Evolutionary conservation across 2,888 invertebrate genomes (phyloP).

Genomic region (Platycheirus rosarum): DNA sequence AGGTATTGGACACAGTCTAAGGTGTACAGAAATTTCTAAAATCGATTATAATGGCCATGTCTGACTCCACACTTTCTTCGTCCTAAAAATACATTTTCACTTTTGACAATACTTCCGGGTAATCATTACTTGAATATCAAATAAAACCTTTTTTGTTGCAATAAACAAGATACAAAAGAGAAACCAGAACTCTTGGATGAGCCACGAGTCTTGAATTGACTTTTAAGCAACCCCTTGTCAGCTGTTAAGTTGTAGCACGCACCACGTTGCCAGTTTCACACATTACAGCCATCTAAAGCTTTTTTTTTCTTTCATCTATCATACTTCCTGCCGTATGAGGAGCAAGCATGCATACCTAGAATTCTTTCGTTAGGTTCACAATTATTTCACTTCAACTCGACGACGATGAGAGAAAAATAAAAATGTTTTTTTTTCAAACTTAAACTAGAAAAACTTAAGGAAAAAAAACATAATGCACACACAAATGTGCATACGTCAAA

Average conservation of each 20-base stretch:
- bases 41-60: too few species aligned
- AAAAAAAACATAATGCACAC: too few species aligned
- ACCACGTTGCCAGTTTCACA: conserved; percentile 36
- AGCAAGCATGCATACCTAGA: neutral
- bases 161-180: too few species aligned
- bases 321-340: neutral
- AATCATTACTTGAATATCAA: too few species aligned
- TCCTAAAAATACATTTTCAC: too few species aligned
- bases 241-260: neutral
- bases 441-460: conserved; percentile 8
- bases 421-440: conserved; percentile 38
- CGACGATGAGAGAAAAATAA: conserved; percentile 9
- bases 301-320: conserved; percentile 21
- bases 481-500: conserved; percentile 17
- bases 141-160: too few species aligned
- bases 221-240: conserved; percentile 31
- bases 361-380: conserved; percentile 1
- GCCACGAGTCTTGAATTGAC: conserved; percentile 34
- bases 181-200: too few species aligned
- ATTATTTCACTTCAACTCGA: conserved; percentile 23
- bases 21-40: too few species aligned
- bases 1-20: too few species aligned
- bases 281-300: conserved; percentile 44
- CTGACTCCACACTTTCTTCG: too few species aligned
- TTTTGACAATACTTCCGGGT: too few species aligned